A percentile compares a stretch with the other conserved stretches of the same genome.
Conservation (phyloP, 2,888 invertebrate genomes). For the Nesidiocoris tenuis region DNA sequence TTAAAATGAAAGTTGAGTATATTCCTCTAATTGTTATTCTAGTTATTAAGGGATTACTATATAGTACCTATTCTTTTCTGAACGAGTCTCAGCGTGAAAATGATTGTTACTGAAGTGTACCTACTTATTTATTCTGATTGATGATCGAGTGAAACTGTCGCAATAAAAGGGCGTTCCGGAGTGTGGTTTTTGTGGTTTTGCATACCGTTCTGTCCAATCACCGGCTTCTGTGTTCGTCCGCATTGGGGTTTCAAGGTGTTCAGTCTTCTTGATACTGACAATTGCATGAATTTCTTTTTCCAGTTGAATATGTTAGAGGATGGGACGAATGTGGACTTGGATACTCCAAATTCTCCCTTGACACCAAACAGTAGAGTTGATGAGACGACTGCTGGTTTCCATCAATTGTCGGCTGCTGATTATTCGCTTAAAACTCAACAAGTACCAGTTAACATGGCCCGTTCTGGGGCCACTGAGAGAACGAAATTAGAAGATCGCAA, state of each 20-base stretch:
- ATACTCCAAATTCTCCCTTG: background rate
- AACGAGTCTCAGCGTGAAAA: slow-evolving; percentile 19
- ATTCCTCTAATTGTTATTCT: slow-evolving; percentile 26
- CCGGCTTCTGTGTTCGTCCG: slow-evolving; percentile 28
- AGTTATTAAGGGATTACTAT: slow-evolving; percentile 15
- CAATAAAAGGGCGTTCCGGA: slow-evolving; percentile 25
- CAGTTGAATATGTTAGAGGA: slow-evolving; percentile 28
- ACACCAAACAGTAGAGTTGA: background rate
- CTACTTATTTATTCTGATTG: slow-evolving; percentile 22
- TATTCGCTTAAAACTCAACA: background rate
- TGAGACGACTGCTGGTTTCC: background rate
- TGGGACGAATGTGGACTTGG: background rate
- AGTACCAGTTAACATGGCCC: background rate
- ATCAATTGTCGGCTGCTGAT: background rate
- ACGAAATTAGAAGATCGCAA: background rate
- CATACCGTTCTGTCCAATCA: slow-evolving; percentile 1
- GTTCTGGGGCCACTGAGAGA: background rate
- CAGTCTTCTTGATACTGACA: slow-evolving; percentile 23
- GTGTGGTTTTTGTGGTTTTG: slow-evolving; percentile 28
- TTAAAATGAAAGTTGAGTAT: background rate
- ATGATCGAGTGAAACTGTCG: slow-evolving; percentile 34
- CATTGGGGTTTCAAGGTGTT: background rate
- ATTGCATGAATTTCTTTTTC: slow-evolving; percentile 36
- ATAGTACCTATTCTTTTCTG: no score
- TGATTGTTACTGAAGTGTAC: slow-evolving; percentile 29